Evolutionary conservation across 2,797 vertebrate genomes (phyloP).

Genomic region (Anniella stebbinsi): DNA sequence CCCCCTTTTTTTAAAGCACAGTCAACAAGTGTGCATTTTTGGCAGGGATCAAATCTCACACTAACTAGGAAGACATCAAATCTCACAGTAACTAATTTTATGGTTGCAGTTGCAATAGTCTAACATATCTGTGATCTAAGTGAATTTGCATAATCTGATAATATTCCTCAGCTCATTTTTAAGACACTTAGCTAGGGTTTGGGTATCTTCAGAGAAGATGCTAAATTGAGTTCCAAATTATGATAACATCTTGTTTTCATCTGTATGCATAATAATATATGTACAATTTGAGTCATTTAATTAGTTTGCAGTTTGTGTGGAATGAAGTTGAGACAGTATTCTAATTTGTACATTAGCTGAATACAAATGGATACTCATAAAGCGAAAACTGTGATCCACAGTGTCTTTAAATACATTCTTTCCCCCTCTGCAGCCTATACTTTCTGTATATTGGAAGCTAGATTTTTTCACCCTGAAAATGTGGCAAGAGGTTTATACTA

Average conservation of each 20-base stretch:
- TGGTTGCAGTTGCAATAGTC: not conserved
- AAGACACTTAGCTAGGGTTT: not conserved
- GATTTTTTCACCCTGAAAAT: not conserved
- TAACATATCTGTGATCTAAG: not conserved
- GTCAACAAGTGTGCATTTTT: not conserved
- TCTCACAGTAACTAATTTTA: not conserved
- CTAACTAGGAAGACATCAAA: not conserved
- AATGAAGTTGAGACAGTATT: conserved; percentile 40
- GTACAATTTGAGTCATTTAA: conserved; percentile 22
- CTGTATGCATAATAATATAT: conserved; percentile 22
- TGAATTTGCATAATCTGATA: not conserved
- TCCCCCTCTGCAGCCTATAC: not conserved
- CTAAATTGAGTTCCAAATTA: conserved; percentile 27
- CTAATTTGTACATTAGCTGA: conserved; percentile 25
- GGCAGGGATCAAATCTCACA: not conserved
- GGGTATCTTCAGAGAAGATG: not conserved
- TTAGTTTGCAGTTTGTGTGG: conserved; percentile 15
- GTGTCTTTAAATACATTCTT: conserved; percentile 14
- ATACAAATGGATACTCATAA: conserved; percentile 36
- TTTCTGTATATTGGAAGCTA: not conserved
- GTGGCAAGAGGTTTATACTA: not conserved
- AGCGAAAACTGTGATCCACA: conserved; percentile 2
- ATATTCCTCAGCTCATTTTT: not conserved
- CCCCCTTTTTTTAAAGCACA: not conserved
- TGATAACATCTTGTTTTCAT: not conserved